Evolutionary conservation across 1,140 invertebrate genomes (phyloP), one percentile per base, ranked within the genome.

Genomic region (Calliphora vicina): DNA sequence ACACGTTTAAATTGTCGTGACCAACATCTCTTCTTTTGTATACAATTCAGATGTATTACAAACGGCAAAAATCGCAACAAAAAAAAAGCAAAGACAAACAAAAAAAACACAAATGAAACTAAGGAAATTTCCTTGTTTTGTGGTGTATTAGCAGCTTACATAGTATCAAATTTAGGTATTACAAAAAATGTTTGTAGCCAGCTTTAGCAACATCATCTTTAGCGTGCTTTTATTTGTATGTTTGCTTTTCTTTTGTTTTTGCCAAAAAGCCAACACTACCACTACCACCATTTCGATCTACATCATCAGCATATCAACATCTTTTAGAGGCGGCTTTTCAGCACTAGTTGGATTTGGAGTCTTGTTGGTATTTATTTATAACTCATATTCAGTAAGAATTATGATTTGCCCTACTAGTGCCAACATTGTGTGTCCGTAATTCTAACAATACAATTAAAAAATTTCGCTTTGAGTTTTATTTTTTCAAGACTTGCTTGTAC

Each of bases 1-100:
- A 78, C 74, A 78, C 74, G 74, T 78, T 78, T 78, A 78, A 78
- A 78, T 78, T 78, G 74, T 78, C 74, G 74, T 78, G 74, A 78
- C 74, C 74, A 78, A 78, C 74, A 78, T 78, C 74, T 45, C 35
- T 78, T 78, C 74, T 78, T 78, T 78, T 78, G 74, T 43, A 43
- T 78, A 78, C 74, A 20, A 45, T 78, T 78, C 74, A 78, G 74
- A 78, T 78, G 74, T 78, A 78, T 78, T 76, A 78, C 74, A 78
- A 35, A 67, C 61, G 17, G 74, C 9, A 43, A 43, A 78, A 43
- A 12, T 78, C 26, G 35, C 74, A 10, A 78, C 43, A 78, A 23
- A 23, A 23, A 35, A 15, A 74, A 29, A n/a, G n/a, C n/a, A n/a
- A n/a, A n/a, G n/a, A n/a, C n/a, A n/a, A n/a, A n/a, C n/a, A n/a